phyloP scores from a whole-genome alignment of 2,113 vertebrate genomes.

The Gnathonemus echidnorhynchus region DNA sequence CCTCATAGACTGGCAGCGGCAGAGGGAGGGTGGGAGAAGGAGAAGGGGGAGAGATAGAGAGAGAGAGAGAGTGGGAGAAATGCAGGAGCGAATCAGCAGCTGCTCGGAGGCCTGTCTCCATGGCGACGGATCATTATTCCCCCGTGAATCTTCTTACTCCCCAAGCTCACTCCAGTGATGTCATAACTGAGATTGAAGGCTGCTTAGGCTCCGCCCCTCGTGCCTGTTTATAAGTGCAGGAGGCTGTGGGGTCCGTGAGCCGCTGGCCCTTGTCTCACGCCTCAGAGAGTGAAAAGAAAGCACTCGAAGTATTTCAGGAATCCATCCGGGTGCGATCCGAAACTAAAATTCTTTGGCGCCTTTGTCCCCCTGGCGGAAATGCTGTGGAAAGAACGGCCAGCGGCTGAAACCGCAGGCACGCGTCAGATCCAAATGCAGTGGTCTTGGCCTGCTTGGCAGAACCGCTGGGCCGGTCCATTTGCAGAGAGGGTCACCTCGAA shows the following conservation, averaged over 20 bases:
- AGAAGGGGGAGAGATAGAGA: neutral
- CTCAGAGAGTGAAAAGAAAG: neutral
- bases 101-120: slow-evolving; percentile 84
- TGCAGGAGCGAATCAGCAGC: slow-evolving; percentile 91
- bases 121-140: slow-evolving; percentile 89
- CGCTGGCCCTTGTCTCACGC: neutral
- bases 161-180: slow-evolving; percentile 76
- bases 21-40: neutral
- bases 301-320: neutral
- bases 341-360: no score
- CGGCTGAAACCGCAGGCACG: neutral
- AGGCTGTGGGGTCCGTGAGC: neutral
- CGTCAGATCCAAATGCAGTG: neutral
- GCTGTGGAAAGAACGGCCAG: neutral
- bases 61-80: slow-evolving; percentile 45
- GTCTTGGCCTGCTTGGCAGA: neutral
- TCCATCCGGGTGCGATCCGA: neutral
- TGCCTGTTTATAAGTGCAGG: slow-evolving; percentile 5
- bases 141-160: slow-evolving; percentile 72
- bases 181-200: slow-evolving; percentile 70
- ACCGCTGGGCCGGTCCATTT: neutral
- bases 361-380: neutral
- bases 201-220: slow-evolving; percentile 37
- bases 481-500: slow-evolving; percentile 4
- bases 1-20: slow-evolving; percentile 70